Evolutionary conservation across 2,888 invertebrate genomes (phyloP), one percentile per base, ranked within the genome.

Genomic region (Blera fallax): DNA sequence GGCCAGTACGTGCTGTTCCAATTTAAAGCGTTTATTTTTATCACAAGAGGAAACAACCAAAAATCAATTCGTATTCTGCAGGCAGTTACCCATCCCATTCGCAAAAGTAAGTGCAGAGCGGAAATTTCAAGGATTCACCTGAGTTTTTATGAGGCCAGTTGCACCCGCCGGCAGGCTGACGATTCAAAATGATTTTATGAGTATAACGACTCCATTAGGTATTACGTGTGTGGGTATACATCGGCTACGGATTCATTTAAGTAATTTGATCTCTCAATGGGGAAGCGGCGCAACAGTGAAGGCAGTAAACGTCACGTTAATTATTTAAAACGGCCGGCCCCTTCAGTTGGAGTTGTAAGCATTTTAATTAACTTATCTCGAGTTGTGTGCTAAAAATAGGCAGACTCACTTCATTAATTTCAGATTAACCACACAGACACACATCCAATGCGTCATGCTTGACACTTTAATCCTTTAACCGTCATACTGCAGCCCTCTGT

Each of bases 301-400:
- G 27, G 10, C 48, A 24, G 14, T 54, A 18, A 34, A 11, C 34
- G 8, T 14, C 48, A 2, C 52, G 43, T 52, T 64, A 74, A 65
- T 65, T 14, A 56, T 43, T 64, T 24, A 37, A 52, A 52, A 40
- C 32, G 43, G 21, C 73, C 32, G 43, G 21, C 73, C 62, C 45
- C n/a, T 54, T 54, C 24, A 29, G 16, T 18, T 10, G 14, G 24
- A 34, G 2, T 8, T 37, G 29, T 40, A 7, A 18, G 54, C 18
- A 11, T 52, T 79, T 74, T 73, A 80, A 80, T 62, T 67, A 80
- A 43, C 34, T 60, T 67, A 21, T n/a, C 60, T 74, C 58, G 65
- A 73, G 58, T 32, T 48, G 29, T 43, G 29, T 45, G 14, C 18
- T 21, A 7, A 37, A 50, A 18, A 43, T 50, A 45, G 27, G 27